phyloP scores from a whole-genome alignment of 2,888 invertebrate genomes.

The Trichopoda pennipes region DNA sequence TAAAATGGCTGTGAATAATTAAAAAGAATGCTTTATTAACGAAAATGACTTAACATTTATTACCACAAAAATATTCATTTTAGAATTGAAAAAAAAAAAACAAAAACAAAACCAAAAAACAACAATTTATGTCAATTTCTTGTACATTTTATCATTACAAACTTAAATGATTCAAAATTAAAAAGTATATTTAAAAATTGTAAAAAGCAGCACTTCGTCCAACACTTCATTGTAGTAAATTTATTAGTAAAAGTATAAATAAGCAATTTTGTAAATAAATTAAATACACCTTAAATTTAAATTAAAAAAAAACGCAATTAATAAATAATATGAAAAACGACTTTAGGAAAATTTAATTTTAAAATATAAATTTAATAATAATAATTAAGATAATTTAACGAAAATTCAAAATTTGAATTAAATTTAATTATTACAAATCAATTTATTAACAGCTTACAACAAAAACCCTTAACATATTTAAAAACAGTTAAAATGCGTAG shows the following conservation, averaged over 20 bases:
- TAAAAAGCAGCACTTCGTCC: constrained; percentile 47
- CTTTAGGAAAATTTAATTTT: not conserved
- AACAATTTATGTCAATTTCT: constrained; percentile 40
- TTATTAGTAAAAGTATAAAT: not conserved
- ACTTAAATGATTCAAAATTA: constrained; percentile 4
- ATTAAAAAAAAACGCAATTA: constrained; percentile 3
- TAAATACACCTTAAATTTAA: not conserved
- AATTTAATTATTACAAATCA: constrained; percentile 20
- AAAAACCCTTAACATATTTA: constrained; percentile 1
- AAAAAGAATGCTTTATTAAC: constrained; percentile 63
- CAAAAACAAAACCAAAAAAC: too few relatives aligned
- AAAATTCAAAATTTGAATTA: constrained; percentile 9
- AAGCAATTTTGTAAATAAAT: constrained; percentile 39
- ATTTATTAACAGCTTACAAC: constrained; percentile 32
- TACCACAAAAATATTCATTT: constrained; percentile 27
- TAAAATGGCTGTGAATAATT: constrained; percentile 66
- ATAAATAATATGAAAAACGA: not conserved
- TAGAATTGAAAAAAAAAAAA: constrained; percentile 39
- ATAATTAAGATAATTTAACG: constrained; percentile 1
- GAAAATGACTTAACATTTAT: constrained; percentile 36
- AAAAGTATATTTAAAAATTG: not conserved
- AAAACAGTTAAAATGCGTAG: constrained; percentile 29
- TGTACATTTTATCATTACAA: constrained; percentile 16
- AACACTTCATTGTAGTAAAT: constrained; percentile 48
- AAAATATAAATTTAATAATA: constrained; percentile 4